Percentiles rank a stretch among this genome's conserved stretches.
Conservation (phyloP, 2,888 invertebrate species). For the Invenusta paracnida region DNA sequence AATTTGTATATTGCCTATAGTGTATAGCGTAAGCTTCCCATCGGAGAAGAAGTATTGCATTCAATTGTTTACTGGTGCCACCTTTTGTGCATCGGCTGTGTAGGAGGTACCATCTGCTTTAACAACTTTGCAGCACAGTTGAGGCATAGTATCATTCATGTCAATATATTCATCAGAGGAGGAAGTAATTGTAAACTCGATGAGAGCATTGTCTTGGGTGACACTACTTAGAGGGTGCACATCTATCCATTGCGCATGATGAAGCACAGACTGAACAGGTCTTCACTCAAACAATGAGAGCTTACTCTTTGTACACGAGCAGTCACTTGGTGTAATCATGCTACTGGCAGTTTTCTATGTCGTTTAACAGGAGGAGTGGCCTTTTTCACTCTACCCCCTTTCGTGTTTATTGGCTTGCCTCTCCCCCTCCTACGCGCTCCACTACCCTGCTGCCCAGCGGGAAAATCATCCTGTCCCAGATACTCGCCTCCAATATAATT, state of each 20-base stretch:
- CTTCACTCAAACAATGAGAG: neutral
- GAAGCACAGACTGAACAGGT: neutral
- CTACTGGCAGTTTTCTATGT: neutral
- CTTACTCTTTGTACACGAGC: neutral
- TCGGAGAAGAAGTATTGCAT: neutral
- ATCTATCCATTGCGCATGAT: neutral
- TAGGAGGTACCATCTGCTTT: too few species aligned
- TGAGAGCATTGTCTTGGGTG: neutral
- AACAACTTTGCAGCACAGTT: neutral
- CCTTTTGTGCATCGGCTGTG: neutral
- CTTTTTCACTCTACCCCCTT: too few species aligned
- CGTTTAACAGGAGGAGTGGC: too few species aligned
- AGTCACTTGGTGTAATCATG: neutral
- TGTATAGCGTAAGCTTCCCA: neutral
- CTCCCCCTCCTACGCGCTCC: neutral
- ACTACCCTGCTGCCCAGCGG: neutral
- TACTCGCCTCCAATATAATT: neutral
- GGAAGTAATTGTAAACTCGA: too few species aligned
- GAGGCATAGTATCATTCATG: neutral
- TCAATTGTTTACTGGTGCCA: neutral
- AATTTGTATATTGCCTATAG: neutral
- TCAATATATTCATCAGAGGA: neutral
- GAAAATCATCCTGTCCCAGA: neutral
- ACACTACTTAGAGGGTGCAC: neutral
- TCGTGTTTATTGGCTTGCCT: neutral